phyloP scores from a whole-genome alignment of 2,797 vertebrate genomes.

The Enteromius paludinosus region DNA sequence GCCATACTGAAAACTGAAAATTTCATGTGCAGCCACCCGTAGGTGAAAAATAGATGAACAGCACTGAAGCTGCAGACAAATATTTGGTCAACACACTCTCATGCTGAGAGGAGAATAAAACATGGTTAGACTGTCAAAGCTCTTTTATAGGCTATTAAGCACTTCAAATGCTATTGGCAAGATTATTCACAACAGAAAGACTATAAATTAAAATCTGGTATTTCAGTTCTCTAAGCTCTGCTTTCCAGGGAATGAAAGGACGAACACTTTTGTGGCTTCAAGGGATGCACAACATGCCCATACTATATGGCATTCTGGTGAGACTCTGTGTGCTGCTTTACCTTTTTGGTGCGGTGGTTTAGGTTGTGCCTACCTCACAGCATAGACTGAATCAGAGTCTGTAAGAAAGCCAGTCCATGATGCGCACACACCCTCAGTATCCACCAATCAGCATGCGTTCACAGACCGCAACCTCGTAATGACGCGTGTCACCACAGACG shows the following conservation, averaged over 20 bases:
- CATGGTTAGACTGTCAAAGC: conserved; percentile 27
- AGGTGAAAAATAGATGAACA: conserved; percentile 31
- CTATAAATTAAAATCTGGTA: conserved; percentile 16
- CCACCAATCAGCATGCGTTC: conserved; percentile 74
- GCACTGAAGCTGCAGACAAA: conserved; percentile 42
- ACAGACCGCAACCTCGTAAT: conserved; percentile 72
- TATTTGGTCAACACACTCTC: conserved; percentile 48
- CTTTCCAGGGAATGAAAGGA: conserved; percentile 54
- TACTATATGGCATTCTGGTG: not conserved
- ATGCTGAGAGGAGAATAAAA: conserved; percentile 36
- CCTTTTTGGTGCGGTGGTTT: conserved; percentile 25
- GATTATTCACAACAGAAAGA: conserved; percentile 15
- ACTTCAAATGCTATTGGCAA: not conserved
- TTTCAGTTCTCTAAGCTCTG: conserved; percentile 26
- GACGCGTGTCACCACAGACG: conserved; percentile 70
- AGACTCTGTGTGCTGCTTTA: not conserved
- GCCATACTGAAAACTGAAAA: conserved; percentile 20
- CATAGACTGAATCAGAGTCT: conserved; percentile 75
- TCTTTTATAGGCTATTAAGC: conserved; percentile 14
- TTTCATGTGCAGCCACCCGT: conserved; percentile 34
- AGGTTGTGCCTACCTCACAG: conserved; percentile 69
- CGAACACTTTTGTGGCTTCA: conserved; percentile 31
- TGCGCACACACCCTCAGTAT: conserved; percentile 79
- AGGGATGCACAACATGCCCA: not conserved
- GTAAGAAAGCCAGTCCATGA: conserved; percentile 72